Evolutionary conservation across 2,888 invertebrate genomes (phyloP).

Genomic region (Meloe dianella): DNA sequence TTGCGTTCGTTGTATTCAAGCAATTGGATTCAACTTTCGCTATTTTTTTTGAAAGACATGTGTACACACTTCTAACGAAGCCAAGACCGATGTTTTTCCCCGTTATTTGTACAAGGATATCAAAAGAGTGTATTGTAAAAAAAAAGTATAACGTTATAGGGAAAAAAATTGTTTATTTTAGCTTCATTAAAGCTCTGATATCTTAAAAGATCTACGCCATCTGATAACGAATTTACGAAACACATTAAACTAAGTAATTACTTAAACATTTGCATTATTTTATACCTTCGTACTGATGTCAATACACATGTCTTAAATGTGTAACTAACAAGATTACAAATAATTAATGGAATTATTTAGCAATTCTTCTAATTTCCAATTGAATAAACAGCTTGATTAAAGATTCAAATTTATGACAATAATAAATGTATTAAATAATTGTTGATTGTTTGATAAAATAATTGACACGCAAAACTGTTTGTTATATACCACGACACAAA

Average conservation of each 20-base stretch:
- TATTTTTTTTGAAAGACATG: background rate
- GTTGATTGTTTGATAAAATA: background rate
- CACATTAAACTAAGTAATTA: too few species aligned
- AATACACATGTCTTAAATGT: too few species aligned
- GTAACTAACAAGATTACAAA: background rate
- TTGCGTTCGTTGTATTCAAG: slow-evolving; percentile 46
- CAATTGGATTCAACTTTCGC: background rate
- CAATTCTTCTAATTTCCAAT: too few species aligned
- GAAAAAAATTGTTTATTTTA: background rate
- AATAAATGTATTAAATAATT: background rate
- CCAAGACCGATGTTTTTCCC: background rate
- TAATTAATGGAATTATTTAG: too few species aligned
- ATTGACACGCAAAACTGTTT: background rate
- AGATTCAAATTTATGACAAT: background rate
- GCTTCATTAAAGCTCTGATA: background rate
- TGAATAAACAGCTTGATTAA: too few species aligned
- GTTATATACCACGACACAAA: background rate
- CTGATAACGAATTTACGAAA: too few species aligned
- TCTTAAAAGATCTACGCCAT: background rate
- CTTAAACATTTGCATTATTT: too few species aligned
- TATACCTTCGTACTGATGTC: too few species aligned
- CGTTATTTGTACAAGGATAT: background rate
- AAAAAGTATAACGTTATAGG: background rate
- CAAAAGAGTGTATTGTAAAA: background rate
- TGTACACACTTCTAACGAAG: background rate